phyloP scores from a whole-genome alignment of 2,113 vertebrate genomes.

The Spermophilus dauricus region DNA sequence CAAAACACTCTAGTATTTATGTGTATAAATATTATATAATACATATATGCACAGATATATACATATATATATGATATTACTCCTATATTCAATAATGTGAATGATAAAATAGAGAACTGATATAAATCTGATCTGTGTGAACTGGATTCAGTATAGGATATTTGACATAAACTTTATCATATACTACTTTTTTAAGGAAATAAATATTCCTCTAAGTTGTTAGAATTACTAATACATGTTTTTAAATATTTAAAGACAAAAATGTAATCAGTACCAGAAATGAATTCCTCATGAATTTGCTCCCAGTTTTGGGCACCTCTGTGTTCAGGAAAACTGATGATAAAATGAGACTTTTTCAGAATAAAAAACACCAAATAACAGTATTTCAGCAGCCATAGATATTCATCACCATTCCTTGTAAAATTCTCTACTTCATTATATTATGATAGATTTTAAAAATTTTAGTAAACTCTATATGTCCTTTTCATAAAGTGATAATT shows the following conservation, averaged over 20 bases:
- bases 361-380: neutral
- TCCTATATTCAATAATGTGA: neutral
- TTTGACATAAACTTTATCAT: neutral
- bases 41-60: no score
- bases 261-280: neutral
- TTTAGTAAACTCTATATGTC: neutral
- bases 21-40: neutral
- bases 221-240: neutral
- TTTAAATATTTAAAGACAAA: constrained; percentile 4
- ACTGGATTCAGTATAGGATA: neutral
- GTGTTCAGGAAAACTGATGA: neutral
- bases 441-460: neutral
- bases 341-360: neutral
- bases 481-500: constrained; percentile 36
- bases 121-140: neutral
- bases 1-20: neutral
- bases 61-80: neutral
- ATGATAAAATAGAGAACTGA: neutral
- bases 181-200: neutral
- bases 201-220: neutral
- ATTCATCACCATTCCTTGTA: neutral
- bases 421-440: neutral
- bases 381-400: neutral
- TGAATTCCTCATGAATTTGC: neutral
- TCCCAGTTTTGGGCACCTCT: neutral